Evolutionary conservation across 2,888 invertebrate species (phyloP), one percentile per base, ranked within the genome.

Genomic region (Koerneria pararmatus): DNA sequence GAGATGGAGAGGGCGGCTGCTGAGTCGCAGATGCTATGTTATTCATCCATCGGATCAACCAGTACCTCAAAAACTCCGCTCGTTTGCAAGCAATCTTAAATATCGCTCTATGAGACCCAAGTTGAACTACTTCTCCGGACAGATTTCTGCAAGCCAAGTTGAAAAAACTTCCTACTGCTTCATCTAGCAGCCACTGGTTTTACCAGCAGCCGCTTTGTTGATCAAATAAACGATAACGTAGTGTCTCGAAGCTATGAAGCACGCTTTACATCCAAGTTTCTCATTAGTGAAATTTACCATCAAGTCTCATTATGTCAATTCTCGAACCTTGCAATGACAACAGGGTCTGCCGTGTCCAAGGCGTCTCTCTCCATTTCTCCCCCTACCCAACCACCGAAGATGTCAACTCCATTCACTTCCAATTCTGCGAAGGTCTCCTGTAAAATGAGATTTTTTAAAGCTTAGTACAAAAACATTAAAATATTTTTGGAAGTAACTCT

Each of bases 21-120:
- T 67, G 69, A 1, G 69, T 69, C 0, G 74, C 74, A n/a, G 72
- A 75, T 6, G 81, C 81, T 1, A 81, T 75, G 67, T 80, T 80
- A 64, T 75, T 77, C 65, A 81, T 79, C 80, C 80, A 81, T 41
- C 81, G 70, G 34, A 82, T 80, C 35, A 81, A 67, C 80, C 81
- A 80, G 65, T 80, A 77, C 53, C 74, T 70, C 37, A 24, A 67
- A 22, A 19, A 46, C 2, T 53, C 2, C 15, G 3, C 32, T 53
- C 63, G 11, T 63, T 27, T 4, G 6, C n/a, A 22, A 57, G 1
- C 32, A 37, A 22, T 48, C 32, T n/a, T n/a, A n/a, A n/a, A n/a
- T n/a, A n/a, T n/a, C n/a, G n/a, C n/a, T n/a, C n/a, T n/a, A n/a
- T n/a, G n/a, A n/a, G n/a, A n/a, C n/a, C n/a, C n/a, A n/a, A n/a